Percentiles rank a stretch among this genome's conserved stretches.
phyloP scores from a whole-genome alignment of 2,113 vertebrate species.

The Eonycteris spelaea region DNA sequence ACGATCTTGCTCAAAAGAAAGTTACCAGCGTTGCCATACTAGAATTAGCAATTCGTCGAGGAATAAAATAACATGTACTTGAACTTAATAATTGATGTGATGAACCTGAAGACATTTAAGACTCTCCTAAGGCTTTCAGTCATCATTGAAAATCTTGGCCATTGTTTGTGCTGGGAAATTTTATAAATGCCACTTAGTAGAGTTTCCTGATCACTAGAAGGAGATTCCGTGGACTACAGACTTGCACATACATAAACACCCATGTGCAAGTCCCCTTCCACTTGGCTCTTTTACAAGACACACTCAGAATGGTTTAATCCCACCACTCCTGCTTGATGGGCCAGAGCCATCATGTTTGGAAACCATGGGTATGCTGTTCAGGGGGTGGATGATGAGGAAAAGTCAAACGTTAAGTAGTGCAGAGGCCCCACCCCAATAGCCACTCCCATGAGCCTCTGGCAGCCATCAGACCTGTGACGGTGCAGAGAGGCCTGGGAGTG shows the following conservation, averaged over 20 bases:
- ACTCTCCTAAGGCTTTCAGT: not conserved
- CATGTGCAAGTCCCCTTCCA: not conserved
- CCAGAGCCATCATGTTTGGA: not conserved
- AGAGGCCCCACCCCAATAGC: too few relatives aligned
- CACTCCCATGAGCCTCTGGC: not conserved
- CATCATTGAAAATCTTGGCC: not conserved
- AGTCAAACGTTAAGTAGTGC: not conserved
- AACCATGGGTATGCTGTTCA: accelerated
- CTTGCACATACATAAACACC: not conserved
- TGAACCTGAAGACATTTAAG: not conserved
- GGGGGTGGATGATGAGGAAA: not conserved
- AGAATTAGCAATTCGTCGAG: not conserved
- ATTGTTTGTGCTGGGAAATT: not conserved
- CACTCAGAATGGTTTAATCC: not conserved
- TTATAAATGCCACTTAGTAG: not conserved
- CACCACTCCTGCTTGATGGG: too few relatives aligned
- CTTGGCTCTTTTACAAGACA: not conserved
- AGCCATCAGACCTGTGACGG: not conserved
- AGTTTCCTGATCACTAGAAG: not conserved
- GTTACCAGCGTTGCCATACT: not conserved
- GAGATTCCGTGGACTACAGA: not conserved
- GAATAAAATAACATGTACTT: not conserved
- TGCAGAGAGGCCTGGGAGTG: accelerated
- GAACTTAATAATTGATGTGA: not conserved
- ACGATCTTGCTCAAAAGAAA: not conserved